Base-by-base conservation (phyloP, 2,888 invertebrate genomes). In the Nezara viridula region DNA sequence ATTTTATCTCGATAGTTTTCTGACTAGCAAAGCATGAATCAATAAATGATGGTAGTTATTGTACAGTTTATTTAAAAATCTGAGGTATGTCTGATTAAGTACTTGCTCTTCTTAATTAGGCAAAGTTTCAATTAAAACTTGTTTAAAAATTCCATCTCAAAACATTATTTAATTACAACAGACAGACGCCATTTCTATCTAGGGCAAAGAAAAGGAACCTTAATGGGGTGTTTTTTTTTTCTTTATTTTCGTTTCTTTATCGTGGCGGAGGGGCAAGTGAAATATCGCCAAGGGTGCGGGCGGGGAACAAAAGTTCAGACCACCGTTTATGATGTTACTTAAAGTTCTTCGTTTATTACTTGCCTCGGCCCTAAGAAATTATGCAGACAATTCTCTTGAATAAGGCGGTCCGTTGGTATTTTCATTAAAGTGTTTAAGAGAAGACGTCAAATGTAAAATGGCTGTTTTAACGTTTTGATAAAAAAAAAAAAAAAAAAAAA, bases 331-430 rank as follows among this genome's bases (percentile, higher is more conserved):
- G 81, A 81, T 81, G 81, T 81, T 81, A 81, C 81, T 81, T 81
- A 81, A 81, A 81, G 81, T 81, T 81, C 81, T 81, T 47, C 81
- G 81, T 81, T 81, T 81, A 81, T 81, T 81, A 81, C 81, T 81
- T 81, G 44, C 44, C 81, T 47, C 81, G 81, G 9, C 44, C 81
- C 81, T 19, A 47, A 81, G 81, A 81, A 81, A 81, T 81, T 81
- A 81, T 81, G 81, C 81, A 81, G 81, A 81, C 81, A 81, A 81
- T 81, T 81, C 81, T 47, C 81, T 73, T n/a, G 81, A 47, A 40
- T 81, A 81, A 44, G 81, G 44, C 44, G 81, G n/a, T 47, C 81
- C 4, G 44, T 9, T 47, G 81, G 44, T 81, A 81, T 81, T 81
- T 81, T 81, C 81, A 81, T 81, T 81, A 81, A 81, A 81, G 81